Base-by-base conservation (phyloP, 2,113 vertebrate genomes). In the Gorilla gorilla region DNA sequence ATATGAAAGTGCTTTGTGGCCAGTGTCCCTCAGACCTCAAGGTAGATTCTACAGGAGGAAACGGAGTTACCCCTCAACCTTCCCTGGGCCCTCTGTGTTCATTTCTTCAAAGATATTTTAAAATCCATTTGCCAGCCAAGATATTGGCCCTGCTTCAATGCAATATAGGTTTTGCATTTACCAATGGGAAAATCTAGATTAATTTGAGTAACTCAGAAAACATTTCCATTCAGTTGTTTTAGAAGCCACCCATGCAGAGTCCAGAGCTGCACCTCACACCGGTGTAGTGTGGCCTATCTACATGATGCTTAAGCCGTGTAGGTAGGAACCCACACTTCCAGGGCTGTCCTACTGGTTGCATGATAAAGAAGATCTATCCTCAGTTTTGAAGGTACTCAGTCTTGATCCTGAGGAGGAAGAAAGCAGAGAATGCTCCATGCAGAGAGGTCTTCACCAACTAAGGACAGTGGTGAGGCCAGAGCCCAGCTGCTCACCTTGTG, bases 101-200 rank as follows among this genome's bases (percentile, higher is more conserved):
- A 40, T 81, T 80, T 80, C 89, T 50, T 23, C 52, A 85, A 78
- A 92, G n/a, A 59, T 45, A 59, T 92, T 87, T 95, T 25, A 92
- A 85, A 95, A 92, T 76, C 16, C n/a, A 68, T 90, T 82, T 68
- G 25, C 27, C 22, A 89, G 59, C 23, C 59, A 87, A 79, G 68
- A 78, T 30, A 66, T n/a, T 78, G 50, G 35, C 35, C 48, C 40
- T 95, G 70, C 35, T 59, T 93, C 35, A 81, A 22, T 96, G 83
- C 76, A 64, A 61, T 64, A 5, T 43, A 80, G 73, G 27, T 43
- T 94, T 59, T 81, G 23, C 8, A 23, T 92, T 89, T 93, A 84
- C 38, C 72, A 89, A 9, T 38, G 57, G 73, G 55, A 38, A 89
- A 93, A 91, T 35, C 61, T 13, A 75, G 61, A 75, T 86, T 76